Evolutionary conservation across 2,888 invertebrate genomes (phyloP).

Genomic region (Germaria angustata): DNA sequence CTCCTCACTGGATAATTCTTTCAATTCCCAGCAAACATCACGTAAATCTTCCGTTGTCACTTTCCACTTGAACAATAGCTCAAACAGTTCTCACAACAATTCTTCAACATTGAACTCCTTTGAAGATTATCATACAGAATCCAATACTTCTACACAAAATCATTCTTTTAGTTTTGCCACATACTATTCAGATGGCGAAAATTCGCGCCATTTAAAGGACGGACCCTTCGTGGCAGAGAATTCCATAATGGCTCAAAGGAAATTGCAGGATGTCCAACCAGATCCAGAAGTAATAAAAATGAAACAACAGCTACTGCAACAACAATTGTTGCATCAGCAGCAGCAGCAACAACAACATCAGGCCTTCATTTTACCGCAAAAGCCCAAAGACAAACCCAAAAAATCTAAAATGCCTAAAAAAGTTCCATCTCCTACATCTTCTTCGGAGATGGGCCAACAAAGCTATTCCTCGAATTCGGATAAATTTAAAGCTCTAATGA

Average conservation of each 20-base stretch:
- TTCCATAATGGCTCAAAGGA: slow-evolving; percentile 74
- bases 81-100: slow-evolving; percentile 65
- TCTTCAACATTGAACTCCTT: slow-evolving; percentile 59
- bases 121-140: slow-evolving; percentile 28
- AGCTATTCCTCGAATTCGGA: slow-evolving; percentile 65
- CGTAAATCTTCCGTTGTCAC: slow-evolving; percentile 79
- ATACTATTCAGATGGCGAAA: slow-evolving; percentile 69
- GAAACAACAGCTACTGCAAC: slow-evolving; percentile 71
- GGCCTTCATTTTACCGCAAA: slow-evolving; percentile 3
- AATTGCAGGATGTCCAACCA: slow-evolving; percentile 76
- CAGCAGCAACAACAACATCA: slow-evolving; percentile 62
- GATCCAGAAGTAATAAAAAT: slow-evolving; percentile 78
- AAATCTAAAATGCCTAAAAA: slow-evolving; percentile 42
- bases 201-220: slow-evolving; percentile 36
- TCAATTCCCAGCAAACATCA: slow-evolving; percentile 71
- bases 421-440: neutral
- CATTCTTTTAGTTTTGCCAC: slow-evolving; percentile 75
- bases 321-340: slow-evolving; percentile 68
- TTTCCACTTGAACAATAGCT: slow-evolving; percentile 73
- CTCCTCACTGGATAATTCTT: slow-evolving; percentile 72
- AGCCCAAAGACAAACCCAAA: slow-evolving; percentile 66
- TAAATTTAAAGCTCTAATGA: slow-evolving; percentile 68
- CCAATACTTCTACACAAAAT: slow-evolving; percentile 56
- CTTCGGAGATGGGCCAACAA: slow-evolving; percentile 27
- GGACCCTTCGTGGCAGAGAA: slow-evolving; percentile 69